Percentiles rank a stretch among this genome's conserved stretches.
phyloP scores from a whole-genome alignment of 2,888 invertebrate genomes.

The Abscondita cerata region DNA sequence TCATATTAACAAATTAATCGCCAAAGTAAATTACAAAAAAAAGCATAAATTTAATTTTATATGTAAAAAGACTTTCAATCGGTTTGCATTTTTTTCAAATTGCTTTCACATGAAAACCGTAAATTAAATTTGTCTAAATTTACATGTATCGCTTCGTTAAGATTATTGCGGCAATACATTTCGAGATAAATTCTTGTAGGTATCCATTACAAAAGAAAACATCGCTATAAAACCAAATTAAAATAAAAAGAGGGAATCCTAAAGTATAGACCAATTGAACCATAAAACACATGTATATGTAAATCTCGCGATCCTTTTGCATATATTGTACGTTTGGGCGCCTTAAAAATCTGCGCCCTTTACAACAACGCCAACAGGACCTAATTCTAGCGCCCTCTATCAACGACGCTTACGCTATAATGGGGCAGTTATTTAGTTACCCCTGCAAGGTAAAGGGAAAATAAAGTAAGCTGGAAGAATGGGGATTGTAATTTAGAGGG shows the following conservation, averaged over 20 bases:
- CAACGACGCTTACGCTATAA: slow-evolving; percentile 54
- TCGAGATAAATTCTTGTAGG: not conserved
- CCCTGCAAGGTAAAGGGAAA: slow-evolving; percentile 56
- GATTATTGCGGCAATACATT: slow-evolving; percentile 10
- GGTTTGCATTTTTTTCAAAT: not conserved
- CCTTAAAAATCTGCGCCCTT: slow-evolving; percentile 47
- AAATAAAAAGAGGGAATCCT: slow-evolving; percentile 51
- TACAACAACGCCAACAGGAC: slow-evolving; percentile 42
- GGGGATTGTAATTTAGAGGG: slow-evolving; percentile 63
- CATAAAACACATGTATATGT: slow-evolving; percentile 59
- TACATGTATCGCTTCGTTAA: not conserved
- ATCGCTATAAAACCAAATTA: slow-evolving; percentile 49
- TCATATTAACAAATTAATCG: no score
- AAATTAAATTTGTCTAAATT: slow-evolving; percentile 5
- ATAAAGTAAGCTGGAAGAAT: slow-evolving; percentile 61
- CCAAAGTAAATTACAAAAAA: no score
- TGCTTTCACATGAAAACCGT: not conserved
- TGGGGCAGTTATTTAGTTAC: slow-evolving; percentile 61
- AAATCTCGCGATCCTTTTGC: slow-evolving; percentile 53
- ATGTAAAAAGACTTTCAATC: not conserved
- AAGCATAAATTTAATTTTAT: no score
- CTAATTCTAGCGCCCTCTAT: slow-evolving; percentile 43
- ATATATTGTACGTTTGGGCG: slow-evolving; percentile 56
- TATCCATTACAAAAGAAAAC: slow-evolving; percentile 24
- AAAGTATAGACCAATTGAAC: slow-evolving; percentile 52